Base-by-base conservation (phyloP, 2,888 invertebrate species). In the Ennomos fuscantarius region DNA sequence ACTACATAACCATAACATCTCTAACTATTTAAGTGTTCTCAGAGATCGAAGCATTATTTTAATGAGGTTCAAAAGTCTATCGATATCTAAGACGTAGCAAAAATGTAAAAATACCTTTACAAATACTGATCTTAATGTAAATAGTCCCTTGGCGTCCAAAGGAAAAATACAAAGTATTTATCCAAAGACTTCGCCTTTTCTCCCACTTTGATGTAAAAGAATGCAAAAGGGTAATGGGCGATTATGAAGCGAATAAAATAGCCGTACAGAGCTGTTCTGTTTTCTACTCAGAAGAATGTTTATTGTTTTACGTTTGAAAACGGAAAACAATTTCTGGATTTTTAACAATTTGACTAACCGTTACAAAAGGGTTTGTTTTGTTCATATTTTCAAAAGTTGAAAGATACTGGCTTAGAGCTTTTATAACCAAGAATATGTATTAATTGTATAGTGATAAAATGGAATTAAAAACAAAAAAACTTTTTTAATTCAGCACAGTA, bases 131-230 rank as follows among this genome's bases (percentile, higher is more conserved):
- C 53, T 48, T 43, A 53, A 45, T 50, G 46, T 33, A 59, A 58
- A 59, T 46, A 36, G 42, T 36, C 13, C 40, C 41, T 50, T 44
- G 36, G 31, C 41, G 51, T 52, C 44, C 37, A 53, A 58, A 55
- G 62, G 51, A 72, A 67, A 70, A 67, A 59, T 56, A 55, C 53
- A 62, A 62, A 65, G 63, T 62, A 71, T 73, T 69, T 65, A 69
- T 68, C 67, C 67, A 60, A 51, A 63, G 59, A 58, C 62, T 62
- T 60, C 59, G 50, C 66, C 64, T 69, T 66, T 54, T 52, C 61
- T 61, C 57, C 55, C 43, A 40, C 65, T 65, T 68, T 63, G 60
- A 66, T 62, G 65, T 59, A 24, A 62, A 63, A 60, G 63, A 68
- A 68, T 63, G 64, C 55, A 57, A 63, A 32, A 48, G 57, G 60